Percentiles rank a stretch among this genome's conserved stretches.
Evolutionary conservation across 2,797 vertebrate genomes (phyloP).

Genomic region (Pelobates cultripes): DNA sequence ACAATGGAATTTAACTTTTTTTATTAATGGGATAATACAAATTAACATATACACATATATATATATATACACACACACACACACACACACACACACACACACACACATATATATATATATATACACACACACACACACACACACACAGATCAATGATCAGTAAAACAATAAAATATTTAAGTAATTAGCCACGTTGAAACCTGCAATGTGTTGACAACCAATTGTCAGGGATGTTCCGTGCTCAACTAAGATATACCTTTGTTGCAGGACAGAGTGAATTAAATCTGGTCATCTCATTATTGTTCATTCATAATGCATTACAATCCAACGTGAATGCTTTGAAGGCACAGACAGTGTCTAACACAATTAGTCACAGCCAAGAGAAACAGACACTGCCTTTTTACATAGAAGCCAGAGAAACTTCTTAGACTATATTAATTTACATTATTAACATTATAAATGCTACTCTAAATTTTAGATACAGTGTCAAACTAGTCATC

Average conservation of each 20-base stretch:
- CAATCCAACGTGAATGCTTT: slow-evolving; percentile 37
- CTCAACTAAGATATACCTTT: slow-evolving; percentile 18
- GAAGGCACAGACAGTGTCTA: slow-evolving; percentile 24
- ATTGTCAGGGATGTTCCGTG: not conserved
- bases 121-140: too few relatives aligned
- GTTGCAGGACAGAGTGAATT: slow-evolving; percentile 25
- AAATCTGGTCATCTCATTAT: slow-evolving; percentile 48
- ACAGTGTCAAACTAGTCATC: too few relatives aligned
- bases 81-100: too few relatives aligned
- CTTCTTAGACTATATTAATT: not conserved
- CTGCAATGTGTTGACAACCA: not conserved
- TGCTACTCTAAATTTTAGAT: not conserved
- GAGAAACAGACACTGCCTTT: slow-evolving; percentile 13
- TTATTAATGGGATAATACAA: too few relatives aligned
- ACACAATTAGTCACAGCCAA: slow-evolving; percentile 35
- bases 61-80: too few relatives aligned
- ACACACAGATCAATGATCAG: too few relatives aligned
- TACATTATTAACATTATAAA: not conserved
- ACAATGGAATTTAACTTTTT: too few relatives aligned
- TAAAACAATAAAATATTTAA: not conserved
- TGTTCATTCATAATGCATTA: slow-evolving; percentile 48
- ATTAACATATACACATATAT: too few relatives aligned
- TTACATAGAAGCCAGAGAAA: not conserved
- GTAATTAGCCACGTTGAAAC: not conserved
- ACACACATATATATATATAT: too few relatives aligned